phyloP scores from a whole-genome alignment of 2,888 invertebrate species.

The Mesorhabditis spiculigera region DNA sequence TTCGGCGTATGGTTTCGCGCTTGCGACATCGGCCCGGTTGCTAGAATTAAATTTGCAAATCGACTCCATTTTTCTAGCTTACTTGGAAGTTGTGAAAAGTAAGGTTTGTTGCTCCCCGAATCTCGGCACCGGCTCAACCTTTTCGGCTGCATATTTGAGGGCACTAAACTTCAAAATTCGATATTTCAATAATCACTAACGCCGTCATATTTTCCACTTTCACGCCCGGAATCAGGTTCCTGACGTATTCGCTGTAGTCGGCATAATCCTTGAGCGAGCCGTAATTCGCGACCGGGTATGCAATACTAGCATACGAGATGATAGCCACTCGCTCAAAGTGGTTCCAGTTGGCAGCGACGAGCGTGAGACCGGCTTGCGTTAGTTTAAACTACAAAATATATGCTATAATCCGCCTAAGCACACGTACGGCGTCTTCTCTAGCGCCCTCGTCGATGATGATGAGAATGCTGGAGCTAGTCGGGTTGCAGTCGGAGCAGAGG shows the following conservation, averaged over 20 bases:
- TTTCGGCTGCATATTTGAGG: background rate
- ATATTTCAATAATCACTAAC: background rate
- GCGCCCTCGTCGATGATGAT: background rate
- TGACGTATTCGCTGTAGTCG: background rate
- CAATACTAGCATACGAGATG: background rate
- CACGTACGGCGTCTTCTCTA: background rate
- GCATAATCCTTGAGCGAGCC: background rate
- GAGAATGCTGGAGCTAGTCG: background rate
- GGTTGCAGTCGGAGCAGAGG: conserved; percentile 1
- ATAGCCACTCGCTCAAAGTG: background rate
- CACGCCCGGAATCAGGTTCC: background rate
- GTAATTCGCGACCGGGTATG: background rate
- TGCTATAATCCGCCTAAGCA: no score
- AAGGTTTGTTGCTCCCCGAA: background rate
- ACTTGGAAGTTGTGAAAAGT: conserved; percentile 1
- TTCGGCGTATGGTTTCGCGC: background rate
- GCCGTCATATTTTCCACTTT: background rate
- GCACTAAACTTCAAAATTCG: background rate
- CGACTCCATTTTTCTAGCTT: background rate
- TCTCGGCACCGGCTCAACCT: background rate
- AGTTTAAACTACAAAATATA: background rate
- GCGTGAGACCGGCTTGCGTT: background rate
- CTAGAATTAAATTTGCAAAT: background rate
- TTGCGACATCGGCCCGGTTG: background rate
- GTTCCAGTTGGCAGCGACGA: background rate